phyloP scores from a whole-genome alignment of 2,797 vertebrate genomes.

The Danio kyathit region DNA sequence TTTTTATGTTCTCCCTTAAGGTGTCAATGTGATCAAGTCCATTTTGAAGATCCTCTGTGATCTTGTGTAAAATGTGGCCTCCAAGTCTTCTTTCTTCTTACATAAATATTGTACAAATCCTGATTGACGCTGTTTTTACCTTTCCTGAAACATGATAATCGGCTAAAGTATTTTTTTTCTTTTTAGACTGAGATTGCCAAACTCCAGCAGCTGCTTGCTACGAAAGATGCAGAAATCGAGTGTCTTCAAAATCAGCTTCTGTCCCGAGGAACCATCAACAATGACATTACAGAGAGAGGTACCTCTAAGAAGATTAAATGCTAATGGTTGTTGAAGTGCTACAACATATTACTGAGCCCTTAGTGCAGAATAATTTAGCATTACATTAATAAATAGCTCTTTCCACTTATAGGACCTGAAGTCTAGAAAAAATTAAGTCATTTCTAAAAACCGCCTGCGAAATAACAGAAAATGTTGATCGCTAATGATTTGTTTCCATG shows the following conservation, averaged over 20 bases:
- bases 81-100: not conserved
- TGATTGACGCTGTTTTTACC: not conserved
- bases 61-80: not conserved
- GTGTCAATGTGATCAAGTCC: not conserved
- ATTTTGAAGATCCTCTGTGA: not conserved
- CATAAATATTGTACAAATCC: not conserved
- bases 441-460: not conserved
- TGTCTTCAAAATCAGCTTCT: conserved; percentile 90
- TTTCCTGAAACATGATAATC: not conserved
- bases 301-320: conserved; percentile 53
- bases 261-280: conserved; percentile 77
- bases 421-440: not conserved
- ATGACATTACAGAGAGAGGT: conserved; percentile 89
- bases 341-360: not conserved
- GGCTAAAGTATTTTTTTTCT: not conserved
- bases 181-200: conserved; percentile 90
- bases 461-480: not conserved
- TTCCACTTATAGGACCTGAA: not conserved
- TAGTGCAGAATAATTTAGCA: not conserved
- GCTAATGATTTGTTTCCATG: not conserved
- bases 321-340: not conserved
- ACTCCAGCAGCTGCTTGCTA: conserved; percentile 88
- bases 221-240: conserved; percentile 94
- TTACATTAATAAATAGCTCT: conserved; percentile 1
- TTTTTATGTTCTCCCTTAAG: not conserved